phyloP scores from a whole-genome alignment of 2,888 invertebrate species.

The Cephus runcator region DNA sequence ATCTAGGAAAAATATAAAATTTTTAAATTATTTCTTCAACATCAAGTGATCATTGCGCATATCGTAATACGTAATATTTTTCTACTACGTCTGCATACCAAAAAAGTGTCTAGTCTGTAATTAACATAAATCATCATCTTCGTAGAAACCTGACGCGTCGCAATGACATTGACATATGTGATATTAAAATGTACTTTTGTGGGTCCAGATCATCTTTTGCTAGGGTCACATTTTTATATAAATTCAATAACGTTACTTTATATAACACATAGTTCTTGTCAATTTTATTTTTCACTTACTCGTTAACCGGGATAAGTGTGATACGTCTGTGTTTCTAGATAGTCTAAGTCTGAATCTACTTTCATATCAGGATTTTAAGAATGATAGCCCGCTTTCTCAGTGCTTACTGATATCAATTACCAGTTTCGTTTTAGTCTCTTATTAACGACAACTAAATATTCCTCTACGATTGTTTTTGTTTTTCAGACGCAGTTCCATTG shows the following conservation, averaged over 20 bases:
- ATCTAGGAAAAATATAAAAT: not conserved
- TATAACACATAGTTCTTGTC: not conserved
- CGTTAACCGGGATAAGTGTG: not conserved
- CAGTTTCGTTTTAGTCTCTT: not conserved
- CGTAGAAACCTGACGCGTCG: not conserved
- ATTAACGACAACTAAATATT: not conserved
- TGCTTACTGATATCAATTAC: not conserved
- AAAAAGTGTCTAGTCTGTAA: not conserved
- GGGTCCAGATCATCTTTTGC: not conserved
- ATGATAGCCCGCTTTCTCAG: not conserved
- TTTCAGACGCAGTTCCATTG: not conserved
- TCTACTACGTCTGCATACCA: not conserved
- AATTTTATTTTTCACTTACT: not conserved
- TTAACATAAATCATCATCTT: not conserved
- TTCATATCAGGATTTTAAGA: not conserved
- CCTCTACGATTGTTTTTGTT: not conserved
- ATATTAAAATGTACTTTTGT: not conserved
- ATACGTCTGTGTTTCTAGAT: not conserved
- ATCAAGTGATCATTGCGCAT: not conserved
- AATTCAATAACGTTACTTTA: not conserved
- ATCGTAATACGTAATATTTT: not conserved
- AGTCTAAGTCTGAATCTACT: not conserved
- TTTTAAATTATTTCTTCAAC: not conserved
- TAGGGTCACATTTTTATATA: not conserved
- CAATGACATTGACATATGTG: not conserved